phyloP scores from a whole-genome alignment of 2,113 vertebrate species.

The Andinoacara biseriatus region DNA sequence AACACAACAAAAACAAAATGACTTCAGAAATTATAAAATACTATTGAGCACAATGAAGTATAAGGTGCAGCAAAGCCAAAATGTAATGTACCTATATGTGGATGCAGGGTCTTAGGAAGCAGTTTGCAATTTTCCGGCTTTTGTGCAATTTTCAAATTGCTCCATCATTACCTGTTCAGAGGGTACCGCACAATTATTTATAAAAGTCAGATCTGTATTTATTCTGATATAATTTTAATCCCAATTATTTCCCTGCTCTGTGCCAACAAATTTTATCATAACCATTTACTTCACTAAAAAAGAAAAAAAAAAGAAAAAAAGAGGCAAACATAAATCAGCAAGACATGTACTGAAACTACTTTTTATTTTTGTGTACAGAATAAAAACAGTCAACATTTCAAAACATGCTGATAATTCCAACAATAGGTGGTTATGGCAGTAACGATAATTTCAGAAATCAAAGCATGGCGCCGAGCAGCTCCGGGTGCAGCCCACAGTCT shows the following conservation, averaged over 20 bases:
- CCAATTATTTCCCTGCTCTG: no score
- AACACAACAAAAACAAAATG: no score
- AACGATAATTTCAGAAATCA: conserved; percentile 44
- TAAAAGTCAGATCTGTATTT: not conserved
- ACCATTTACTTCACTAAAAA: not conserved
- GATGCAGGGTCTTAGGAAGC: no score
- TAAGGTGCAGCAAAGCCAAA: no score
- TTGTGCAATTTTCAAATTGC: not conserved
- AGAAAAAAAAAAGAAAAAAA: not conserved
- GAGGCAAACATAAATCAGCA: not conserved
- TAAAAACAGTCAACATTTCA: conserved; percentile 52
- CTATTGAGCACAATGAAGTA: no score
- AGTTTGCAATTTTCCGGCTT: not conserved
- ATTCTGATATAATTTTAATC: not conserved
- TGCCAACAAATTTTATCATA: no score
- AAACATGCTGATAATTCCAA: conserved; percentile 24
- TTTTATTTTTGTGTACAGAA: conserved; percentile 62
- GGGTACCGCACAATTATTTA: not conserved
- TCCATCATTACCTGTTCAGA: not conserved
- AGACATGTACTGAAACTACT: conserved; percentile 48
- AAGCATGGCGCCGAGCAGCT: conserved; percentile 32
- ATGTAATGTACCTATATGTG: no score
- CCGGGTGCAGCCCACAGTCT: not conserved
- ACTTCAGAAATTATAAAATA: no score
- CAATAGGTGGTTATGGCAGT: conserved; percentile 22